Evolutionary conservation across 2,888 invertebrate species (phyloP).

Genomic region (Xylota sylvarum): DNA sequence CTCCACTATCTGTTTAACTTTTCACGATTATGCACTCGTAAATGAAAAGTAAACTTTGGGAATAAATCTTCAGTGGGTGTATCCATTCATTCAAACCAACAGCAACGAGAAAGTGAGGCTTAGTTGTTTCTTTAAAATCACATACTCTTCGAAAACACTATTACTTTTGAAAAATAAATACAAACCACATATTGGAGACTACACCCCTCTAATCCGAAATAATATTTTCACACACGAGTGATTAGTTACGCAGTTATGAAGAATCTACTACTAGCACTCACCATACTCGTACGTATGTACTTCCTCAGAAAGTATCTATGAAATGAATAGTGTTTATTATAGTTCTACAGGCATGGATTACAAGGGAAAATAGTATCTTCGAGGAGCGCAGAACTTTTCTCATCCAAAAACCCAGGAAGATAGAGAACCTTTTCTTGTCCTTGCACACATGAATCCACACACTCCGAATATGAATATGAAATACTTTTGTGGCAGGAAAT

Average conservation of each 20-base stretch:
- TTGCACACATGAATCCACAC: slow-evolving; percentile 45
- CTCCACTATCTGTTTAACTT: slow-evolving; percentile 26
- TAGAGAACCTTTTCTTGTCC: slow-evolving; percentile 63
- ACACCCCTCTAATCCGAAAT: slow-evolving; percentile 70
- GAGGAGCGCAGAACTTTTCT: slow-evolving; percentile 65
- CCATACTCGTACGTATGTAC: background rate
- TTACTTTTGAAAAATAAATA: slow-evolving; percentile 39
- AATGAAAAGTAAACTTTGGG: slow-evolving; percentile 75
- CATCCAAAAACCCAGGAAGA: slow-evolving; percentile 54
- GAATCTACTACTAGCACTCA: slow-evolving; percentile 35
- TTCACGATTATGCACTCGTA: slow-evolving; percentile 49
- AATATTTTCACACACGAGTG: slow-evolving; percentile 77
- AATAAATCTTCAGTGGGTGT: slow-evolving; percentile 59
- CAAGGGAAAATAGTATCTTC: slow-evolving; percentile 66
- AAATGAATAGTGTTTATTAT: slow-evolving; percentile 72
- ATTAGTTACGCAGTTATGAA: slow-evolving; percentile 70
- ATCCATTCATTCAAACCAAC: background rate
- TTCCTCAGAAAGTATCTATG: slow-evolving; percentile 48
- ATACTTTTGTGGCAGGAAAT: slow-evolving; percentile 77
- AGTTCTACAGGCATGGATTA: slow-evolving; percentile 64
- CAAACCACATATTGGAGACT: slow-evolving; percentile 23
- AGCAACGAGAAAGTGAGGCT: background rate
- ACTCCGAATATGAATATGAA: slow-evolving; percentile 69
- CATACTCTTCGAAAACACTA: slow-evolving; percentile 37
- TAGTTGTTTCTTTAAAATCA: slow-evolving; percentile 3